Percentiles rank a stretch among this genome's conserved stretches.
These are phyloP conservation scores for Popillia japonica DNA, from an alignment of 1,140 invertebrate genomes.

Conservation along the genomic window DNA sequence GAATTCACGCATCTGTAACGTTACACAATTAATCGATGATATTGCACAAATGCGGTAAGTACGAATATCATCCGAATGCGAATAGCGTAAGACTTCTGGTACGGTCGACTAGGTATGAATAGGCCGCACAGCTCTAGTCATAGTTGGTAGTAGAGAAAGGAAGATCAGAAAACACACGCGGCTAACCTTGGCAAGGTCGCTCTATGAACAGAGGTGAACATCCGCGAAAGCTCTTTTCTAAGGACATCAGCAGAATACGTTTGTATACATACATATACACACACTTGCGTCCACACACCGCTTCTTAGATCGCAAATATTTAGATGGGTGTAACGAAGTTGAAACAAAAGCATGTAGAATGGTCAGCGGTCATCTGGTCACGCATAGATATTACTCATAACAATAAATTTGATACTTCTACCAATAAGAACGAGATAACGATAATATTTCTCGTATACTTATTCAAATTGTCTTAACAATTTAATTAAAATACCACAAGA, in stretches of 20 bases:
- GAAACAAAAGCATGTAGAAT: too few relatives aligned
- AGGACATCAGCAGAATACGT: slow-evolving; percentile 10
- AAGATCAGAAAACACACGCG: slow-evolving; percentile 23
- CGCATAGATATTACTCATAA: too few relatives aligned
- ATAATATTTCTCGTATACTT: too few relatives aligned
- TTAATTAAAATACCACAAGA: too few relatives aligned
- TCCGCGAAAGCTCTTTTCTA: slow-evolving; percentile 24
- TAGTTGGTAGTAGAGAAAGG: not conserved
- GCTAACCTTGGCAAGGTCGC: slow-evolving; percentile 32
- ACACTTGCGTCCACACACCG: not conserved
- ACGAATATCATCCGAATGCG: slow-evolving; percentile 8
- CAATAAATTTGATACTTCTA: too few relatives aligned
- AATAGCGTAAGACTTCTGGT: slow-evolving; percentile 12
- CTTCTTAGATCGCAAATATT: slow-evolving; percentile 15
- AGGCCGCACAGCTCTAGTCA: not conserved
- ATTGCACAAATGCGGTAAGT: not conserved
- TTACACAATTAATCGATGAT: slow-evolving; percentile 15
- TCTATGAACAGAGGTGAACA: slow-evolving; percentile 28
- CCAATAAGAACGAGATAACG: too few relatives aligned
- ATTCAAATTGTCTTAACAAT: too few relatives aligned
- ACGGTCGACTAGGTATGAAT: slow-evolving; percentile 14
- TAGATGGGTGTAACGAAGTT: not conserved
- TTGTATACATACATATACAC: not conserved
- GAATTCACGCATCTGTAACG: slow-evolving; percentile 25
- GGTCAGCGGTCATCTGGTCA: too few relatives aligned